These are phyloP conservation scores for Labeo catla DNA, from an alignment of 2,113 vertebrate species.

Conservation along the genomic window DNA sequence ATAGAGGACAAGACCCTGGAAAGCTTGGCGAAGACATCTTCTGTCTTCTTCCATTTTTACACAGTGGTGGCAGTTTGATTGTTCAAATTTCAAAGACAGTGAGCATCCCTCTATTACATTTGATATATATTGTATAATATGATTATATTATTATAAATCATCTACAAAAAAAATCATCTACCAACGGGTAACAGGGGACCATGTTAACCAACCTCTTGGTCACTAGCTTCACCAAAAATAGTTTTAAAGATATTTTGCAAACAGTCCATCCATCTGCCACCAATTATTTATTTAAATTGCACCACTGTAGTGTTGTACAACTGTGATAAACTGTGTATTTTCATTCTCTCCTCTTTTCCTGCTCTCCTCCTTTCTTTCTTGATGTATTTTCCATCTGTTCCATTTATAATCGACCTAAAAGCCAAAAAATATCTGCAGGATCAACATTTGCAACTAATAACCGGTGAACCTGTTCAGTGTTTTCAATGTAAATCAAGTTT, in stretches of 20 bases:
- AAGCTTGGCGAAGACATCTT: slow-evolving; percentile 59
- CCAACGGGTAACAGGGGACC: background rate
- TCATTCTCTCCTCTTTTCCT: background rate
- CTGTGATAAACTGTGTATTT: slow-evolving; percentile 20
- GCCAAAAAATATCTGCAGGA: background rate
- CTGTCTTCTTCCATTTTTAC: slow-evolving; percentile 46
- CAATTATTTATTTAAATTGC: background rate
- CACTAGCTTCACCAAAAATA: background rate
- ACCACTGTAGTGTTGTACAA: background rate
- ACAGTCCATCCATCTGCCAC: background rate
- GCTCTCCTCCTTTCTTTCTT: slow-evolving; percentile 27
- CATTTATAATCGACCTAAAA: background rate
- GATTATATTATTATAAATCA: background rate
- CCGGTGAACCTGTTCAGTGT: slow-evolving; percentile 18
- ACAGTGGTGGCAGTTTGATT: slow-evolving; percentile 27
- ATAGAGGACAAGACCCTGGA: slow-evolving; percentile 63
- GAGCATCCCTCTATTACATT: background rate
- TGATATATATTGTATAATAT: background rate
- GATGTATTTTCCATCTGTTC: background rate
- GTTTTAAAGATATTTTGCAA: background rate
- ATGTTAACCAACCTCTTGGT: background rate
- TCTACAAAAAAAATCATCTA: background rate
- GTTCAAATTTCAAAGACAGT: slow-evolving; percentile 24
- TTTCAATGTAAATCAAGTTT: slow-evolving; percentile 22
- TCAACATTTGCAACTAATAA: slow-evolving; percentile 35